Base-by-base conservation (phyloP, 2,888 invertebrate species). In the Glyphotaelius pellucidus region DNA sequence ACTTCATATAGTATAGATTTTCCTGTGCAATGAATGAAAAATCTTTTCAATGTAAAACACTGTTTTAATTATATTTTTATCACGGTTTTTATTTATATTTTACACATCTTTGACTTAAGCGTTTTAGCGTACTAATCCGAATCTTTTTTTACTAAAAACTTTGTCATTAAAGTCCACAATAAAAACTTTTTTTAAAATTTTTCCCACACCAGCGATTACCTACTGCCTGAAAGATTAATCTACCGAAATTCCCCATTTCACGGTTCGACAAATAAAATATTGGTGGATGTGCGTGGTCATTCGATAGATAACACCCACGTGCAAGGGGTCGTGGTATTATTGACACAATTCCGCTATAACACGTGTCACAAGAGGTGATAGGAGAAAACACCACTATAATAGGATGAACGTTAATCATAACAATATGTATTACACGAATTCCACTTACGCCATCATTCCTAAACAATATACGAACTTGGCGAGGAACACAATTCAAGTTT, bases 191-290 rank as follows among this genome's bases (percentile, higher is more conserved):
- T 25, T 25, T n/a, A n/a, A n/a, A 25, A 67, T 67, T n/a, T 67
- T 67, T n/a, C 81, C 81, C 81, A 81, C 19, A 31, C 19, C 31
- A 31, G 7, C 81, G 32, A 81, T 32, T 32, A 42, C 42, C 42
- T 42, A 32, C 31, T 81, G 30, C 81, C 15, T 81, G 32, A 19
- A 81, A 25, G 67, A 85, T 85, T 38, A 85, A 42, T 42, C 32
- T 35, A 38, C 32, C 85, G 12, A 25, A 85, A 38, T 38, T 85
- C 35, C 85, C 12, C 85, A 42, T 85, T 85, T 85, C n/a, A 38
- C n/a, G 38, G n/a, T 42, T 19, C 85, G 85, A 81, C 81, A 32
- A 81, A 81, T 81, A 81, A 81, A 81, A 81, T 67, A 67, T 67
- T 67, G 25, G 81, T 32, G 31, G 32, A 32, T 31, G 81, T 32